phyloP scores from a whole-genome alignment of 2,888 invertebrate genomes.

The Sarcophaga carnaria region DNA sequence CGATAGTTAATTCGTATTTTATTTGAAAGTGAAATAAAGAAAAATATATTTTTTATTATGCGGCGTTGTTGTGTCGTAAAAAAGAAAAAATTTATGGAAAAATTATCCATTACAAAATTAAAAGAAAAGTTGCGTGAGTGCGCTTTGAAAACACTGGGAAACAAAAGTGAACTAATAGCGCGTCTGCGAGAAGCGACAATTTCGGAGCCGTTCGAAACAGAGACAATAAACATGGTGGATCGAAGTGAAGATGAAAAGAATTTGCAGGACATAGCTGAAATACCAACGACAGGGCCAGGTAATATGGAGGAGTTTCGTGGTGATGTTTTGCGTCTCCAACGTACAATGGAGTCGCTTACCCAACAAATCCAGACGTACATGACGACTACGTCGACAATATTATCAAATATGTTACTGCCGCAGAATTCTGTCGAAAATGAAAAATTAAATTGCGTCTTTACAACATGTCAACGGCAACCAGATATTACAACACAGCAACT shows the following conservation, averaged over 20 bases:
- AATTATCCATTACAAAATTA: slow-evolving; percentile 11
- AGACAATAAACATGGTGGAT: background rate
- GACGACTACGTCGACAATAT: slow-evolving; percentile 32
- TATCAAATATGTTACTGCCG: background rate
- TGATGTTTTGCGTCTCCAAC: slow-evolving; percentile 35
- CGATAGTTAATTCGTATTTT: too few species aligned
- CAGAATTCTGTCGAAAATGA: slow-evolving; percentile 2
- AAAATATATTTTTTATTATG: too few species aligned
- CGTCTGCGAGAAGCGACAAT: slow-evolving; percentile 7
- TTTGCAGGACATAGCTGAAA: background rate
- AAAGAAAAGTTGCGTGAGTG: slow-evolving; percentile 20
- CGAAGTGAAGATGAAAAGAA: background rate
- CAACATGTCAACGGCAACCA: too few species aligned
- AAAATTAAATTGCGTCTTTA: background rate
- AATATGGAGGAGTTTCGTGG: slow-evolving; percentile 18
- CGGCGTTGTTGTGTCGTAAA: too few species aligned
- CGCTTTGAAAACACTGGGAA: slow-evolving; percentile 33
- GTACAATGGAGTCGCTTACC: slow-evolving; percentile 25
- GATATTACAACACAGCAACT: background rate
- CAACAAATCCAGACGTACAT: slow-evolving; percentile 12
- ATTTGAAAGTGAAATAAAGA: too few species aligned
- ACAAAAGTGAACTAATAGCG: slow-evolving; percentile 7
- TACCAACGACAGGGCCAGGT: slow-evolving; percentile 31
- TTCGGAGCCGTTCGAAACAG: background rate
- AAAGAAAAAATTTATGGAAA: slow-evolving; percentile 17